Evolutionary conservation across 2,797 vertebrate species (phyloP).

Genomic region (Limosa lapponica): DNA sequence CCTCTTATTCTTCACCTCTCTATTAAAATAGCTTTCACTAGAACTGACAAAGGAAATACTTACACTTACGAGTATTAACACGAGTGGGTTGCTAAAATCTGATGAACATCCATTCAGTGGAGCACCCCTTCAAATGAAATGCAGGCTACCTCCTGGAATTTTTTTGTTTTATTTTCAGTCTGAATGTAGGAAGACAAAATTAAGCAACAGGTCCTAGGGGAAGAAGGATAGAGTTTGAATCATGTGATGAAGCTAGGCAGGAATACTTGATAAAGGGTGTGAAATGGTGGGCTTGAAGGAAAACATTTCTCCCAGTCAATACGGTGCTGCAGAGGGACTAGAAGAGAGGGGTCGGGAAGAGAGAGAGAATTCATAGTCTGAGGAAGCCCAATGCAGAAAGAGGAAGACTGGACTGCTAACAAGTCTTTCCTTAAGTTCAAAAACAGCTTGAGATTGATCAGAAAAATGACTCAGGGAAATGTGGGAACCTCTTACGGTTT

Average conservation of each 20-base stretch:
- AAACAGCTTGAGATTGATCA: background rate
- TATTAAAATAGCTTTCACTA: background rate
- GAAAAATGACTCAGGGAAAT: background rate
- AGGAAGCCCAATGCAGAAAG: background rate
- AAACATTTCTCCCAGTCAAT: background rate
- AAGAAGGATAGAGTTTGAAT: background rate
- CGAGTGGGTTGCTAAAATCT: background rate
- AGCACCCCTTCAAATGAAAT: background rate
- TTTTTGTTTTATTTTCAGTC: background rate
- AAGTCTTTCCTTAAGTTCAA: background rate
- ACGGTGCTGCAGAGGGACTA: background rate
- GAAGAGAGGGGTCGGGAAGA: background rate
- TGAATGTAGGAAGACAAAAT: background rate
- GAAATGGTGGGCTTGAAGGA: background rate
- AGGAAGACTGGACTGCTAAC: background rate
- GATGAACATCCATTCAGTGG: background rate
- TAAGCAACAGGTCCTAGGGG: background rate
- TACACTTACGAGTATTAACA: background rate
- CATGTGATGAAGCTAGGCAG: background rate
- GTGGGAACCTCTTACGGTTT: background rate
- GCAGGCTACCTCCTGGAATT: background rate
- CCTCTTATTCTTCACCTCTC: background rate
- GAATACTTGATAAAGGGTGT: background rate
- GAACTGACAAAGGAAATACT: background rate
- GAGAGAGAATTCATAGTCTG: background rate